These are phyloP conservation scores for Callaeas wilsoni DNA, from an alignment of 2,113 vertebrate genomes.

Conservation along the genomic window DNA sequence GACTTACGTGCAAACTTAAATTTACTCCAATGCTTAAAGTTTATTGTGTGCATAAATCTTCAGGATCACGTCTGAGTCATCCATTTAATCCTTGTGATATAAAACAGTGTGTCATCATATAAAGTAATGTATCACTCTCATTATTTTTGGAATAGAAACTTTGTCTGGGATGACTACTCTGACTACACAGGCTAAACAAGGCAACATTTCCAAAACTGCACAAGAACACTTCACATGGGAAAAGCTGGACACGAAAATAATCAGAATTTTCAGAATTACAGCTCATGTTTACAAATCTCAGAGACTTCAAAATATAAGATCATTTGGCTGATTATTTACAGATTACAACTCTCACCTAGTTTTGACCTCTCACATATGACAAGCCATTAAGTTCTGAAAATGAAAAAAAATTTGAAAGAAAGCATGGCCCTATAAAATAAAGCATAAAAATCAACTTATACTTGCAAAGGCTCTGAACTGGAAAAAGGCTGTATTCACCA, in stretches of 20 bases:
- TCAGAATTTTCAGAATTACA: neutral
- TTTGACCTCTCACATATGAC: neutral
- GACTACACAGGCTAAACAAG: neutral
- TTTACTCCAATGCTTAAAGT: neutral
- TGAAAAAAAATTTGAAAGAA: neutral
- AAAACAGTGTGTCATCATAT: neutral
- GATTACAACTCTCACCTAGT: neutral
- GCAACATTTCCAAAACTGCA: neutral
- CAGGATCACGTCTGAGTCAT: neutral
- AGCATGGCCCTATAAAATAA: neutral
- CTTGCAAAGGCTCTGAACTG: neutral
- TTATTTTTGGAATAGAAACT: neutral
- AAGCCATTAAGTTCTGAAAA: neutral
- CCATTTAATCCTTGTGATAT: neutral
- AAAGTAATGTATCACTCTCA: neutral
- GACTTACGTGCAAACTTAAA: neutral
- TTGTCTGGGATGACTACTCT: neutral
- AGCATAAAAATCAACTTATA: slow-evolving; percentile 14
- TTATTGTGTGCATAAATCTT: neutral
- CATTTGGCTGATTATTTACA: neutral
- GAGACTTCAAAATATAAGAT: neutral
- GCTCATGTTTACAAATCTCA: neutral
- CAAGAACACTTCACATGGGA: neutral
- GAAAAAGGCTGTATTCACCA: neutral
- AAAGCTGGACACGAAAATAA: neutral